Base-by-base conservation (phyloP, 2,797 vertebrate species). In the Pachyuromys duprasi region DNA sequence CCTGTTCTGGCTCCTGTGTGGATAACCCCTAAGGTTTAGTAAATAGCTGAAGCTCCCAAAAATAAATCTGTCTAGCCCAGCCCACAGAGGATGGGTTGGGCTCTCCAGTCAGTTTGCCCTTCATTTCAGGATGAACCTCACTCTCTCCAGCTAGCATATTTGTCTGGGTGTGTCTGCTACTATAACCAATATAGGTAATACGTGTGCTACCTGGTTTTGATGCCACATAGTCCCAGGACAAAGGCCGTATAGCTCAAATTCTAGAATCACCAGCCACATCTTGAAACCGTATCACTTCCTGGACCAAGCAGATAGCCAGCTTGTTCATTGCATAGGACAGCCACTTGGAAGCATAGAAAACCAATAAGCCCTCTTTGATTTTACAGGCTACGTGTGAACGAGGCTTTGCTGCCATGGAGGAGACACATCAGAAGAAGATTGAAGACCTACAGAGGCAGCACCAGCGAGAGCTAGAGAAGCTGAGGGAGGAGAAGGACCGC, bases 361-460 rank as follows among this genome's bases (percentile, higher is more conserved):
- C 31, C 60, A 28, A 57, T 74, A 28, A 62, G 39, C 60, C 79
- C 53, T 33, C 0, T 97, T 95, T 86, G 86, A 12, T 96, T 96
- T 96, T 95, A 49, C 97, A 99, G 99, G 99, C 99, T 95, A 99
- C 99, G 0, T 99, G 99, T 90, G 99, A 99, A 98, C 99, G 99
- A 75, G 99, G 99, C 69, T 99, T 99, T 98, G 98, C 99, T 24
- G 99, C 99, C 67, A 99, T 99, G 99, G 99, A 99, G 97, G 99
- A 99, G 97, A 99, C 99, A 0, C 99, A 99, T 97, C 99, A 99
- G 95, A 99, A 99, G 97, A 99, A 99, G 95, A 99, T 99, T 0
- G 99, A 99, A 74, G 99, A 99, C 97, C 98, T 99, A 94, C 99
- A 99, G 98, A 98, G 99, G 97, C 99, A 99, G 97, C 99, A 99